Evolutionary conservation across 2,113 vertebrate species (phyloP).

Genomic region (Jacana jacana): DNA sequence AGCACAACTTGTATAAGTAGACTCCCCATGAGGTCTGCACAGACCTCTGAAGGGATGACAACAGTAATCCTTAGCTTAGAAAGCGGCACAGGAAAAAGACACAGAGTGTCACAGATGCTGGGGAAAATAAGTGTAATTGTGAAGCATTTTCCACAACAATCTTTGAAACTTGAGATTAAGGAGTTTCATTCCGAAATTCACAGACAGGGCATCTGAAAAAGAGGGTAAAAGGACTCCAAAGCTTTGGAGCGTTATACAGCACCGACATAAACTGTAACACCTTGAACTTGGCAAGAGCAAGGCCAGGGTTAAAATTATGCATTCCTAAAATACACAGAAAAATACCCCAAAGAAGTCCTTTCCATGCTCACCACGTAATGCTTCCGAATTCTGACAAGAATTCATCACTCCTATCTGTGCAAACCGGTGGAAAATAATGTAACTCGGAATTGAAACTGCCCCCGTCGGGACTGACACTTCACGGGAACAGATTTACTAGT

Average conservation of each 20-base stretch:
- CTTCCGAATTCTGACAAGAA: background rate
- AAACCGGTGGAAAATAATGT: background rate
- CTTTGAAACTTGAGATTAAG: background rate
- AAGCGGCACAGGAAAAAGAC: background rate
- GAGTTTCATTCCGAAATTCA: background rate
- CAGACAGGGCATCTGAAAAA: background rate
- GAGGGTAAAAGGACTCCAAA: background rate
- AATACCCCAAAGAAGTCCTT: background rate
- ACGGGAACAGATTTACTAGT: background rate
- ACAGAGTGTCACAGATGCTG: background rate
- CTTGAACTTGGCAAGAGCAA: background rate
- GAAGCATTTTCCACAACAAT: background rate
- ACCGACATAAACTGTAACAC: background rate
- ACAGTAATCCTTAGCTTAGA: background rate
- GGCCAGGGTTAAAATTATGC: background rate
- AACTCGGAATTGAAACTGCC: background rate
- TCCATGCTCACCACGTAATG: background rate
- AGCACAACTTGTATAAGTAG: background rate
- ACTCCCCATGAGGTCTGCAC: background rate
- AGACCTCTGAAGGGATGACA: background rate
- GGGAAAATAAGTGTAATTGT: background rate
- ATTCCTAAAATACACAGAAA: background rate
- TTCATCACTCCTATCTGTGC: background rate
- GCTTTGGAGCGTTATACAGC: background rate
- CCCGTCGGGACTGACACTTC: background rate